A percentile compares a stretch with the other conserved stretches of the same genome.
phyloP scores from a whole-genome alignment of 2,888 invertebrate species.

The Prenolepis imparis region DNA sequence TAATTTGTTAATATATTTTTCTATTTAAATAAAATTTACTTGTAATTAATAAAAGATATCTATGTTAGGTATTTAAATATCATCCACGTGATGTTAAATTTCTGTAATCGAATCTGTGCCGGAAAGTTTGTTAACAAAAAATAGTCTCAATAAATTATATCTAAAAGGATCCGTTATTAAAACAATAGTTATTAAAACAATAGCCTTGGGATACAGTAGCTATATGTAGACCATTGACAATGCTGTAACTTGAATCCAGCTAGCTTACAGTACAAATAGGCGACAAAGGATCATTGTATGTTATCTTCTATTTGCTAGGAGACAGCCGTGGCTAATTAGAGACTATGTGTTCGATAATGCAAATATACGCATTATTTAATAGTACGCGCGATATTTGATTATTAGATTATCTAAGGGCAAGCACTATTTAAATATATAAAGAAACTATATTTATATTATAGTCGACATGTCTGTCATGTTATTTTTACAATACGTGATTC shows the following conservation, averaged over 20 bases:
- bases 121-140: background rate
- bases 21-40: background rate
- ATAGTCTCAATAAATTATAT: background rate
- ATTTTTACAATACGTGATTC: background rate
- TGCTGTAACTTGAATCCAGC: background rate
- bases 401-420: constrained; percentile 9
- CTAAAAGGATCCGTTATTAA: background rate
- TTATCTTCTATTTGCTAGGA: constrained; percentile 35
- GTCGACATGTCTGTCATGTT: background rate
- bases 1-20: background rate
- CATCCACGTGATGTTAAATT: background rate
- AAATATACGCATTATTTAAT: background rate
- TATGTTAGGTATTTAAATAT: background rate
- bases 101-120: no score
- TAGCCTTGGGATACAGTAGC: background rate
- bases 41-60: background rate
- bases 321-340: constrained; percentile 29
- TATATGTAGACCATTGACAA: background rate
- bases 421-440: background rate
- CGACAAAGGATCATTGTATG: constrained; percentile 38
- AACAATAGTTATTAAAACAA: background rate
- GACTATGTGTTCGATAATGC: background rate
- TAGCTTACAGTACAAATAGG: constrained; percentile 22
- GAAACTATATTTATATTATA: constrained; percentile 8
- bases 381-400: constrained; percentile 1